Percentiles rank a stretch among this genome's conserved stretches.
Evolutionary conservation across 2,888 invertebrate genomes (phyloP).

Genomic region (Temnothorax rugatulus): DNA sequence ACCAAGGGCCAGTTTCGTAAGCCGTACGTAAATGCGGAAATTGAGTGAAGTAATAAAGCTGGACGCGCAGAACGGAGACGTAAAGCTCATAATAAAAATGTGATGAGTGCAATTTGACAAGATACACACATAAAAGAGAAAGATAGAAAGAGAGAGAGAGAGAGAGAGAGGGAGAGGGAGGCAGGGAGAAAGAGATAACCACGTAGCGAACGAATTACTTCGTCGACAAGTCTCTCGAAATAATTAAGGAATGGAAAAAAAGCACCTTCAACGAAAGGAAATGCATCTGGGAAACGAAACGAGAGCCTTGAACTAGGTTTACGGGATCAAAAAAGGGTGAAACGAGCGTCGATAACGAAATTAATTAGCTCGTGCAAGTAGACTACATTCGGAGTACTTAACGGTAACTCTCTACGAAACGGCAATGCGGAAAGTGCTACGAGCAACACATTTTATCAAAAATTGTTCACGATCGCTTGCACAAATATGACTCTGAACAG

Average conservation of each 20-base stretch:
- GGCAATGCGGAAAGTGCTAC: not conserved
- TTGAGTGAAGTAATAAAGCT: slow-evolving; percentile 55
- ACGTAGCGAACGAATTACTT: slow-evolving; percentile 51
- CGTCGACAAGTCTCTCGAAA: slow-evolving; percentile 31
- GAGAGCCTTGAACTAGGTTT: not conserved
- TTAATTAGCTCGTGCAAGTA: slow-evolving; percentile 33
- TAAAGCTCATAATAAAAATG: slow-evolving; percentile 32
- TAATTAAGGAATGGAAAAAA: slow-evolving; percentile 60
- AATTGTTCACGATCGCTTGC: slow-evolving; percentile 1
- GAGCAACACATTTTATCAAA: not conserved
- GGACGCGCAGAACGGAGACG: not conserved
- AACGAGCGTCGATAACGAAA: slow-evolving; percentile 45
- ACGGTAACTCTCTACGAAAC: not conserved
- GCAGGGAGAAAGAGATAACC: slow-evolving; percentile 20
- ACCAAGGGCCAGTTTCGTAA: slow-evolving; percentile 51
- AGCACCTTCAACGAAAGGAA: slow-evolving; percentile 49
- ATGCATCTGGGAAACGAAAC: slow-evolving; percentile 18
- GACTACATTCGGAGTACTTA: slow-evolving; percentile 45
- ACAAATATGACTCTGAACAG: not conserved
- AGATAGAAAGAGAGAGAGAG: not conserved
- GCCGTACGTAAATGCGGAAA: slow-evolving; percentile 43
- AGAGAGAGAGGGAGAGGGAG: not conserved
- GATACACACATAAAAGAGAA: not conserved
- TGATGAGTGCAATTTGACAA: slow-evolving; percentile 15
- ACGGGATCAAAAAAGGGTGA: not conserved